Evolutionary conservation across 2,113 vertebrate species (phyloP), one percentile per base, ranked within the genome.

Genomic region (Lasiurus cinereus): DNA sequence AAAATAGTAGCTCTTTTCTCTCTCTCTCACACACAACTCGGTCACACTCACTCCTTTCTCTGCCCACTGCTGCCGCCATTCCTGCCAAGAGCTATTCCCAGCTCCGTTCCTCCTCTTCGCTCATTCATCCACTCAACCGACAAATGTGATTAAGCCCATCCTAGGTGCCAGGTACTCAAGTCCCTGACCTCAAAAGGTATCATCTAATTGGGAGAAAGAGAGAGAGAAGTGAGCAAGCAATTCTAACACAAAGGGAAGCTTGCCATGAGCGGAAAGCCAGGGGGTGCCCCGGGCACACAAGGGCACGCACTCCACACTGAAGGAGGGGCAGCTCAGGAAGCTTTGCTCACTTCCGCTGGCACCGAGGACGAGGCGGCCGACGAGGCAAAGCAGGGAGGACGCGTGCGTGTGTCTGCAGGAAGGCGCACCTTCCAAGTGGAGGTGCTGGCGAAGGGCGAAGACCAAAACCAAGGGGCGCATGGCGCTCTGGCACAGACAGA

Each of bases 331-430:
- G 59, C 46, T 10, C 94, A 91, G 36, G 54, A 67, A n/a, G 27
- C 52, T n/a, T 67, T 66, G 19, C 31, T 66, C 7, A 13, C 11
- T 19, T 43, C 39, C 74, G 33, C 27, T 50, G n/a, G 69, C 70
- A 69, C 8, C 24, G 56, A 48, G 56, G 46, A 46, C 46, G 46
- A 18, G 52, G 64, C 0, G 56, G n/a, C 8, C 33, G 15, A 15
- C 36, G n/a, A 83, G 31, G 62, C 36, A 24, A 16, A 62, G 3
- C 22, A 0, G 46, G 8, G 3, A 29, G 21, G 0, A 0, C 1
- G 1, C 22, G 33, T 6, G 4, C 22, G 3, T 8, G 8, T 19
- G 19, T n/a, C 56, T 62, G 8, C 24, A 66, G 69, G 11, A 84
- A 62, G 46, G 9, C 0, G 0, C 15, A 10, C 11, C 48, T 79